A percentile compares a stretch with the other conserved stretches of the same genome.
phyloP scores from a whole-genome alignment of 2,797 vertebrate genomes.

The Brotula barbata region DNA sequence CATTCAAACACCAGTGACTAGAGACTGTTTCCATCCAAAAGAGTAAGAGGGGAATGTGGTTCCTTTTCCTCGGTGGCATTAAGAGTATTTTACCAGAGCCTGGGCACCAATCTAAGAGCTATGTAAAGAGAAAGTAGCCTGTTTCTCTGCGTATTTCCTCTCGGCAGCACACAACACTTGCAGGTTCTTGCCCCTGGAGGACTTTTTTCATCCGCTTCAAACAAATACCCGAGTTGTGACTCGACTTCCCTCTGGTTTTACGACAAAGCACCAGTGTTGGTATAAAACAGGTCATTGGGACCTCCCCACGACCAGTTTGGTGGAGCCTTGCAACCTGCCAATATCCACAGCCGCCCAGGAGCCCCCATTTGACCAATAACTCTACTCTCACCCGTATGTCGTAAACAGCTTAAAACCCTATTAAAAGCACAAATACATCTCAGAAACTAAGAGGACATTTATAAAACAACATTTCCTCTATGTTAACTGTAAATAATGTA shows the following conservation, averaged over 20 bases:
- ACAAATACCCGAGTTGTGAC: conserved; percentile 76
- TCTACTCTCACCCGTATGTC: conserved; percentile 70
- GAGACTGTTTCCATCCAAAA: conserved; percentile 68
- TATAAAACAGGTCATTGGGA: conserved; percentile 85
- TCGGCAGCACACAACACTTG: conserved; percentile 63
- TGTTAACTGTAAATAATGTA: conserved; percentile 58
- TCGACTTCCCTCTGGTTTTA: conserved; percentile 75
- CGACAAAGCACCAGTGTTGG: conserved; percentile 76
- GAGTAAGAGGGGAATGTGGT: conserved; percentile 54
- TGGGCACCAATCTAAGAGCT: conserved; percentile 57
- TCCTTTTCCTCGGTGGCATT: conserved; percentile 55
- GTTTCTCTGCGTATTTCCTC: conserved; percentile 57
- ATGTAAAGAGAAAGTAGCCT: conserved; percentile 57
- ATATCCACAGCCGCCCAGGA: conserved; percentile 68
- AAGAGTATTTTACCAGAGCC: conserved; percentile 69
- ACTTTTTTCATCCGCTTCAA: conserved; percentile 75
- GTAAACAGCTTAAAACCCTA: conserved; percentile 79
- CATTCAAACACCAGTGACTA: conserved; percentile 55
- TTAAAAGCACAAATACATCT: conserved; percentile 79
- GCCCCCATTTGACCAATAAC: conserved; percentile 71
- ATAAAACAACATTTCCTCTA: conserved; percentile 78
- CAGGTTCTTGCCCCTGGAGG: conserved; percentile 51
- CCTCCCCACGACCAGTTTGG: conserved; percentile 73
- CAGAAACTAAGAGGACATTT: conserved; percentile 75
- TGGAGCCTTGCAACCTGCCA: conserved; percentile 69